A percentile compares a stretch with the other conserved stretches of the same genome.
Evolutionary conservation across 2,888 invertebrate species (phyloP).

Genomic region (Molorchus minor): DNA sequence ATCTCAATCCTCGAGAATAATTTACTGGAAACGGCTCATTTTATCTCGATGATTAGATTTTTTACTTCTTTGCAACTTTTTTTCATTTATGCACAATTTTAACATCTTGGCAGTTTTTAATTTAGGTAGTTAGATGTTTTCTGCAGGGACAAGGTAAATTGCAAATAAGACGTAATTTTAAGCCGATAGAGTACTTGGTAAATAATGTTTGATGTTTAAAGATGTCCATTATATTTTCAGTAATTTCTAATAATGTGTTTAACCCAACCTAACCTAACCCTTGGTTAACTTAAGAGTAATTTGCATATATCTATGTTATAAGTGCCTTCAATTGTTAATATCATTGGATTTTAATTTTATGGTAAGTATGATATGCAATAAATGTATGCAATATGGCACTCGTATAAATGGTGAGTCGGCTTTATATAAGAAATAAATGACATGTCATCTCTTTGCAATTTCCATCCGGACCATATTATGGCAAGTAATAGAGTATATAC

Average conservation of each 20-base stretch:
- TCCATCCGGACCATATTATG: conserved; percentile 55
- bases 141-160: too few relatives aligned
- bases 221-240: too few relatives aligned
- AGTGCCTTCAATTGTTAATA: too few relatives aligned
- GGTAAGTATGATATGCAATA: too few relatives aligned
- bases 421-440: conserved; percentile 46
- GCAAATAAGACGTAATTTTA: too few relatives aligned
- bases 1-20: conserved; percentile 39
- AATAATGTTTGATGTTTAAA: too few relatives aligned
- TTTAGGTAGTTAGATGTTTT: conserved; percentile 18
- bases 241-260: too few relatives aligned
- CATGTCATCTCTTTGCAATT: conserved; percentile 56
- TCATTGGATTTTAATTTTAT: too few relatives aligned
- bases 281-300: too few relatives aligned
- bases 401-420: conserved; percentile 30
- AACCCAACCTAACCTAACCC: too few relatives aligned
- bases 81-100: conserved; percentile 26
- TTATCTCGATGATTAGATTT: conserved; percentile 33
- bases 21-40: conserved; percentile 36
- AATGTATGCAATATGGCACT: not conserved
- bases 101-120: conserved; percentile 22
- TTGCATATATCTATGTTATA: too few relatives aligned
- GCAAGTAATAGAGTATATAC: conserved; percentile 53
- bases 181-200: too few relatives aligned
- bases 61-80: conserved; percentile 38